Base-by-base conservation (phyloP, 2,113 vertebrate species). In the Reinhardtius hippoglossoides region DNA sequence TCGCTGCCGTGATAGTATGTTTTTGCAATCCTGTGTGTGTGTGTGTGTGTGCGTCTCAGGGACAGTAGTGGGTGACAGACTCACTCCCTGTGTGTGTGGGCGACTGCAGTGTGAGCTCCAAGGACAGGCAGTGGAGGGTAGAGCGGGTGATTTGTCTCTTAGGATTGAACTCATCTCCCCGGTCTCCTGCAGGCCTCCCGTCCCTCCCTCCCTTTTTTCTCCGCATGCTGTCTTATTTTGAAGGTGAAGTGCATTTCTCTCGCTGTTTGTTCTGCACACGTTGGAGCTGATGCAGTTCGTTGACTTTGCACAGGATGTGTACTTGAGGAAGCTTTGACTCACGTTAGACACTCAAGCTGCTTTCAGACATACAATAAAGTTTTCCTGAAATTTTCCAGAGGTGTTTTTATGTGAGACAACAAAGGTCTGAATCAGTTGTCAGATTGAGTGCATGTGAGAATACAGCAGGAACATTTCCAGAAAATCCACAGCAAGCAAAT, bases 71-170 rank as follows among this genome's bases (percentile, higher is more conserved):
- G 63, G 83, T 85, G 87, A 88, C 85, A 87, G 84, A 79, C 79
- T 81, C 68, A 5, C 56, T 87, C 71, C 26, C 24, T 20, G 42
- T 26, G 69, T 72, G 78, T 67, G 67, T 63, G 75, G 74, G 75
- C 66, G 42, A 78, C 84, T 85, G 85, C 69, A 31, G 73, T 46
- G 67, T 59, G 67, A 80, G 82, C 81, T 85, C 88, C 93, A 93
- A 93, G 93, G 93, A 91, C 91, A 83, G 69, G 83, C 90, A 82
- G 83, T 73, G 78, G 83, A 90, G 91, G 87, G 85, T 87, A 72
- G 81, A 89, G 74, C 70, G 73, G 87, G 91, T 92, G 88, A 94
- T 93, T 90, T 92, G 90, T 93, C 92, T 92, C 85, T 78, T 61
- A 89, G 84, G 90, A 86, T 85, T 87, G 86, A 91, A 81, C 80